Conservation (phyloP, 2,113 vertebrate genomes). For the Candoia aspera region DNA sequence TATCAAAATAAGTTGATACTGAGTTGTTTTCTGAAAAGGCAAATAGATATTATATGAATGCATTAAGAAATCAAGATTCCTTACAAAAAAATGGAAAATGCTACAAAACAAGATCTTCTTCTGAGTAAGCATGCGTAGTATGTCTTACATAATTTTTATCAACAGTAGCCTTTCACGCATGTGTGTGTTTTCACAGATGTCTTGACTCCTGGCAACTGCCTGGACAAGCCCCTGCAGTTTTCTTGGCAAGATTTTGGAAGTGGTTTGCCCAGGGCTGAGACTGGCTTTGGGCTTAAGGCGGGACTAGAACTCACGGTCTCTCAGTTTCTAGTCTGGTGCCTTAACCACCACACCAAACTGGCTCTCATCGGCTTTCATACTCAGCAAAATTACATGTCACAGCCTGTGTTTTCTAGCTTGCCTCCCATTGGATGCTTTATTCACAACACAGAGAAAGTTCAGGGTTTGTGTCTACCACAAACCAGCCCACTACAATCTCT, state of each 20-base stretch:
- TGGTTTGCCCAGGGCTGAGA: neutral
- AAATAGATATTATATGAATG: neutral
- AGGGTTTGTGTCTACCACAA: neutral
- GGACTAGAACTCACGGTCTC: neutral
- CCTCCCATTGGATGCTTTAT: neutral
- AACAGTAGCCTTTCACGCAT: neutral
- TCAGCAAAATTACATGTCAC: neutral
- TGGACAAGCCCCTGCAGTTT: neutral
- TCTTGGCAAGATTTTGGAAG: neutral
- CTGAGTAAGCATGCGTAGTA: neutral
- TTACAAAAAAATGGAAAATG: neutral
- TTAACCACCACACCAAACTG: neutral
- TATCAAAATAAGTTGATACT: neutral
- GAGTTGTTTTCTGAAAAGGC: neutral
- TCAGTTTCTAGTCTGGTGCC: neutral
- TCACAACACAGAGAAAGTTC: neutral
- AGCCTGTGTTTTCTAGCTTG: neutral
- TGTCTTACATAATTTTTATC: neutral
- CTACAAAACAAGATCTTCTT: neutral
- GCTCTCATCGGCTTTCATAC: neutral
- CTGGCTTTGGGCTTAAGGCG: neutral
- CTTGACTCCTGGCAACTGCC: neutral
- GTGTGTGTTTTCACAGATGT: neutral
- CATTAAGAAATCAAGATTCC: neutral
- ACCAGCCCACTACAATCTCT: neutral